Evolutionary conservation across 2,888 invertebrate genomes (phyloP).

Genomic region (Sarcophaga carnaria): DNA sequence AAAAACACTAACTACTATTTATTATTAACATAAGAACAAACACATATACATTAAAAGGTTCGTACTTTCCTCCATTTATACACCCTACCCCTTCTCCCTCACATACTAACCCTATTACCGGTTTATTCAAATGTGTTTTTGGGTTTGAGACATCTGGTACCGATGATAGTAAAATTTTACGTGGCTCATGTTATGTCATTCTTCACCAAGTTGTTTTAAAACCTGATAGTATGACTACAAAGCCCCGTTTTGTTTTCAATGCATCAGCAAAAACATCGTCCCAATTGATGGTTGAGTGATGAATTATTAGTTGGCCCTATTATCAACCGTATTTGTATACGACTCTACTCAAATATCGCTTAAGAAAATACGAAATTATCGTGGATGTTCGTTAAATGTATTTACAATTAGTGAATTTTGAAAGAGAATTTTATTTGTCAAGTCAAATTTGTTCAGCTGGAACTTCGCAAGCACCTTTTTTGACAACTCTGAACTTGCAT

Average conservation of each 20-base stretch:
- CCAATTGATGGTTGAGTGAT: slow-evolving; percentile 41
- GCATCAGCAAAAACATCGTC: slow-evolving; percentile 39
- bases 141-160: slow-evolving; percentile 29
- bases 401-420: slow-evolving; percentile 2
- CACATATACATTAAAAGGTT: too few relatives aligned
- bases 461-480: slow-evolving; percentile 27
- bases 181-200: slow-evolving; percentile 20
- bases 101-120: too few relatives aligned
- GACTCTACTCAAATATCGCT: slow-evolving; percentile 35
- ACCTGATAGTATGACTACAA: slow-evolving; percentile 31
- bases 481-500: slow-evolving; percentile 2
- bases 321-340: slow-evolving; percentile 43
- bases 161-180: background rate
- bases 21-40: too few relatives aligned
- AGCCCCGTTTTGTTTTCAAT: slow-evolving; percentile 55
- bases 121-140: slow-evolving; percentile 18
- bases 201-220: slow-evolving; percentile 57
- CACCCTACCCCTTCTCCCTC: too few relatives aligned
- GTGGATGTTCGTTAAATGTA: slow-evolving; percentile 7
- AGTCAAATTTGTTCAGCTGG: too few relatives aligned
- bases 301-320: slow-evolving; percentile 47
- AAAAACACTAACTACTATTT: too few relatives aligned
- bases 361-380: too few relatives aligned
- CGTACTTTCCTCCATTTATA: too few relatives aligned
- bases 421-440: too few relatives aligned